Base-by-base conservation (phyloP, 2,888 invertebrate genomes). In the Watsonalla cultraria region DNA sequence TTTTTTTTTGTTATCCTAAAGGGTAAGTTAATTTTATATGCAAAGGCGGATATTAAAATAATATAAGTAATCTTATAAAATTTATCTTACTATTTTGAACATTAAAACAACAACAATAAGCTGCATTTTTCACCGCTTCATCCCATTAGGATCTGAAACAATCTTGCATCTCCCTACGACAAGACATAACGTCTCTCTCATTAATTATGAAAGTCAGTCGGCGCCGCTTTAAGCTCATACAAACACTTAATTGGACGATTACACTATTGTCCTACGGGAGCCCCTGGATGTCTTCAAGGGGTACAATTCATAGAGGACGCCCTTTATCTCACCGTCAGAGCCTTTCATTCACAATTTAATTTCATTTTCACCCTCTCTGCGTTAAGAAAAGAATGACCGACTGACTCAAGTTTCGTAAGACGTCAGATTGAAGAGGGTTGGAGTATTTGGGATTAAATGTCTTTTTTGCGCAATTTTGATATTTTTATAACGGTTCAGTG, bases 281-380 rank as follows among this genome's bases (percentile, higher is more conserved):
- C 82, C 89, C 81, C 78, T 75, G 74, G 71, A 68, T 74, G 66
- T 76, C 80, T 80, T 82, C 73, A 77, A 79, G 76, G 80, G 80
- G 76, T 70, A 85, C 88, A 83, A 86, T 84, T 90, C 88, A 89
- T 87, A 83, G 82, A 70, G 74, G 77, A 78, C 82, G 80, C 86
- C 86, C 78, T 84, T 86, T 83, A 86, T 84, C 82, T 78, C 80
- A 83, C 77, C 75, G 75, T 62, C 62, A 78, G 82, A 83, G 84
- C 85, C 86, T 86, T 88, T 89, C 87, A 89, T 84, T 84, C 76
- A 81, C 84, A 87, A 88, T 90, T 89, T 90, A 87, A 90, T 90
- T 90, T 90, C 85, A 86, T 89, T 84, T 84, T 85, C 90, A 87
- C 90, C 89, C 88, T 86, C 84, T 80, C 78, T 54, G 65, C 70